These are phyloP conservation scores for Megaceryle maxima DNA, from an alignment of 2,113 vertebrate genomes.

Conservation along the genomic window DNA sequence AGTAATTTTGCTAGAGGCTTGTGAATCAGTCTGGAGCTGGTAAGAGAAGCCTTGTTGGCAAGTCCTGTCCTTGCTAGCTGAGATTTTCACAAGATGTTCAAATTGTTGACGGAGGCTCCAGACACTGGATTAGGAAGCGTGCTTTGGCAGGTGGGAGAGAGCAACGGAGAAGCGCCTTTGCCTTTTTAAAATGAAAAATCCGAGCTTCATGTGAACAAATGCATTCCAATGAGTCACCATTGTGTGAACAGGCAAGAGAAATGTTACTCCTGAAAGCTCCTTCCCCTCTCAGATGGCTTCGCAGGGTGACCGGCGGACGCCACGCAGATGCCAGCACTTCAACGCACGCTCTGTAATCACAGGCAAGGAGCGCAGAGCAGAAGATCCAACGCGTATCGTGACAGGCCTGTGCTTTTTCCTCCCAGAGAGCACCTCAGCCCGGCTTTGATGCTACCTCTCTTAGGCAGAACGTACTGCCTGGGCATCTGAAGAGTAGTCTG, in stretches of 20 bases:
- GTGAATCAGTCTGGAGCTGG: neutral
- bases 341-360: neutral
- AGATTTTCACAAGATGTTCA: neutral
- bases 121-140: neutral
- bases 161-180: neutral
- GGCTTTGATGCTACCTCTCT: neutral
- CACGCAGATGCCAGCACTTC: neutral
- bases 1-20: neutral
- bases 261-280: neutral
- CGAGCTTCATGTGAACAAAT: neutral
- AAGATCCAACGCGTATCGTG: too few species aligned
- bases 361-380: neutral
- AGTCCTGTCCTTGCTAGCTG: neutral
- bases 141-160: neutral
- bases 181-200: neutral
- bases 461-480: neutral
- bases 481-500: neutral
- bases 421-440: neutral
- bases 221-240: neutral
- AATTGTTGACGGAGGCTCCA: neutral
- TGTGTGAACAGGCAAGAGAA: neutral
- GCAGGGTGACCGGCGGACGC: rapidly evolving
- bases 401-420: neutral
- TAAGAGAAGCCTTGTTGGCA: neutral
- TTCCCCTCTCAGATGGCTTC: neutral